A percentile compares a stretch with the other conserved stretches of the same genome.
phyloP scores from a whole-genome alignment of 2,113 vertebrate genomes.

The Patagioenas fasciata region DNA sequence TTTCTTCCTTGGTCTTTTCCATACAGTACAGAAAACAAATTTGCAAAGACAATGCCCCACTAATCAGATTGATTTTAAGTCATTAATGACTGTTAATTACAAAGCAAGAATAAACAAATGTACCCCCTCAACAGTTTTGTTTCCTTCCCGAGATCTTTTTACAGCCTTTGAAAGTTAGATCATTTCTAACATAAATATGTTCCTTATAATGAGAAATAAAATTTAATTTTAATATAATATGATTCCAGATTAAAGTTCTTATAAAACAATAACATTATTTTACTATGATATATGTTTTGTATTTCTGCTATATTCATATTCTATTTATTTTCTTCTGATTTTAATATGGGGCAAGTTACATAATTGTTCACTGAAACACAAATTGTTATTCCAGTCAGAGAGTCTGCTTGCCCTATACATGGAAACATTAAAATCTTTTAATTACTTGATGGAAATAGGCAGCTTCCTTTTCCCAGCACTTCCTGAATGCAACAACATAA shows the following conservation, averaged over 20 bases:
- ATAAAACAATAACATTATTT: neutral
- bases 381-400: constrained; percentile 25
- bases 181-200: neutral
- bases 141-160: neutral
- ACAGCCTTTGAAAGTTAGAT: neutral
- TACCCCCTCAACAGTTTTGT: neutral
- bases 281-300: neutral
- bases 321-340: neutral
- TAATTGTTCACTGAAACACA: neutral
- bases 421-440: neutral
- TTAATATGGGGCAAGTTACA: neutral
- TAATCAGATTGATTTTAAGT: constrained; percentile 63
- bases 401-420: neutral
- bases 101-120: constrained; percentile 16
- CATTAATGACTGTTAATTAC: constrained; percentile 64
- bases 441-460: constrained; percentile 3
- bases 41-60: constrained; percentile 43
- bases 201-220: neutral
- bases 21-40: constrained; percentile 44
- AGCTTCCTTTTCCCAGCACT: neutral
- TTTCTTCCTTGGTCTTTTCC: neutral
- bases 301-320: neutral
- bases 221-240: neutral
- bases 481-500: neutral
- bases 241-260: neutral